Percentiles rank a stretch among this genome's conserved stretches.
phyloP scores from a whole-genome alignment of 2,888 invertebrate species.

The Syrista parreyssii region DNA sequence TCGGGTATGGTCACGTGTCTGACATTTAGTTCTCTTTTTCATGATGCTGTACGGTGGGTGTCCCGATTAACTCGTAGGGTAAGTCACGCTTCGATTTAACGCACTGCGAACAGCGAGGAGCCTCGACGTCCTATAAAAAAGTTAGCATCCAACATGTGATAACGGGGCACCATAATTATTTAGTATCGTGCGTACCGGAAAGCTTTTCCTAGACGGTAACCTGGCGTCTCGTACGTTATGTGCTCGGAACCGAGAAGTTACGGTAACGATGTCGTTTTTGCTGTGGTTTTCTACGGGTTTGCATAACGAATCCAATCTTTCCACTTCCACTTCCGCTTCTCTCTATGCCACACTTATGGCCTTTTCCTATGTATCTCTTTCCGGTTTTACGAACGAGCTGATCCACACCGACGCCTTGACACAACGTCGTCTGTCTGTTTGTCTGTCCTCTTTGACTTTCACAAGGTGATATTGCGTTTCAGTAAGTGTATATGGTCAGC shows the following conservation, averaged over 20 bases:
- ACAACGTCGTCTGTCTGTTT: background rate
- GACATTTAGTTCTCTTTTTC: background rate
- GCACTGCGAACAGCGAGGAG: background rate
- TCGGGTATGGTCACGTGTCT: background rate
- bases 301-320: conserved; percentile 5
- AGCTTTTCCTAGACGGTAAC: conserved; percentile 7
- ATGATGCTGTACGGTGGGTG: background rate
- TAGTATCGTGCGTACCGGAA: background rate
- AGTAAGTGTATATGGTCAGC: background rate
- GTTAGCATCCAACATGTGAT: background rate
- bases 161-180: background rate
- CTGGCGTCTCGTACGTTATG: conserved; percentile 28
- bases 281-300: background rate
- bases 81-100: background rate
- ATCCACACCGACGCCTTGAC: background rate
- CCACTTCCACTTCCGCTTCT: conserved; percentile 5
- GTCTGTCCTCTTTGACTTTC: background rate
- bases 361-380: background rate
- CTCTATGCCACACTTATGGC: background rate
- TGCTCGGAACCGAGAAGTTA: background rate
- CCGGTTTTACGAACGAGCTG: background rate
- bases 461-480: background rate
- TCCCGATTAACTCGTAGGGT: background rate
- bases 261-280: conserved; percentile 5
- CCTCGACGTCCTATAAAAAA: background rate